A percentile compares a stretch with the other conserved stretches of the same genome.
phyloP scores from a whole-genome alignment of 2,888 invertebrate genomes.

The Exocentrus adspersus region DNA sequence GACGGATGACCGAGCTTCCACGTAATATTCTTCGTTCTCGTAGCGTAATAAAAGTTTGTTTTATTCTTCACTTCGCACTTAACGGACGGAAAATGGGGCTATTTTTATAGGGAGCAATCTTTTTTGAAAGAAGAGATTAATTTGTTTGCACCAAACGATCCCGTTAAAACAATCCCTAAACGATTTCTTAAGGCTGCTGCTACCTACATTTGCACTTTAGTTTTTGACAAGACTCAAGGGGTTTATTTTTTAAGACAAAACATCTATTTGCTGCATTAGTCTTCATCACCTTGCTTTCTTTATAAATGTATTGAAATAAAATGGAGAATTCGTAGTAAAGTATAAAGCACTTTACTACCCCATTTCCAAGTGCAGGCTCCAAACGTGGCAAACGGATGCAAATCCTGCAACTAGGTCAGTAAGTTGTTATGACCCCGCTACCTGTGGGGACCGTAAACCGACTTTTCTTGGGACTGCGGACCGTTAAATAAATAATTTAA shows the following conservation, averaged over 20 bases:
- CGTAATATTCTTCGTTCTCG: constrained; percentile 1
- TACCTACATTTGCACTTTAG: too few relatives aligned
- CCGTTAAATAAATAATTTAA: constrained; percentile 32
- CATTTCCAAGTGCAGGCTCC: neutral
- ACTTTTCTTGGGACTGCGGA: neutral
- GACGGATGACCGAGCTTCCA: neutral
- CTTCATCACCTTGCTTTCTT: too few relatives aligned
- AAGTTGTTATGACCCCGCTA: neutral
- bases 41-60: constrained; percentile 3
- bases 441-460: constrained; percentile 15
- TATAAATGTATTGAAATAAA: too few relatives aligned
- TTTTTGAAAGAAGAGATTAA: neutral
- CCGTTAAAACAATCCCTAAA: too few relatives aligned
- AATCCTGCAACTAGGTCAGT: constrained; percentile 19
- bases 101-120: neutral
- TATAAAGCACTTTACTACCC: neutral
- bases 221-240: too few relatives aligned
- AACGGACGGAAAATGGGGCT: neutral
- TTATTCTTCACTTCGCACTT: constrained; percentile 1
- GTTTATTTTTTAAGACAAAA: too few relatives aligned
- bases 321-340: too few relatives aligned
- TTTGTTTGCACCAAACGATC: neutral
- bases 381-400: constrained; percentile 4
- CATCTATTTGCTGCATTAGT: too few relatives aligned
- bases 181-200: too few relatives aligned